Evolutionary conservation across 1,140 invertebrate genomes (phyloP).

Genomic region (Scaptomyza graminum): DNA sequence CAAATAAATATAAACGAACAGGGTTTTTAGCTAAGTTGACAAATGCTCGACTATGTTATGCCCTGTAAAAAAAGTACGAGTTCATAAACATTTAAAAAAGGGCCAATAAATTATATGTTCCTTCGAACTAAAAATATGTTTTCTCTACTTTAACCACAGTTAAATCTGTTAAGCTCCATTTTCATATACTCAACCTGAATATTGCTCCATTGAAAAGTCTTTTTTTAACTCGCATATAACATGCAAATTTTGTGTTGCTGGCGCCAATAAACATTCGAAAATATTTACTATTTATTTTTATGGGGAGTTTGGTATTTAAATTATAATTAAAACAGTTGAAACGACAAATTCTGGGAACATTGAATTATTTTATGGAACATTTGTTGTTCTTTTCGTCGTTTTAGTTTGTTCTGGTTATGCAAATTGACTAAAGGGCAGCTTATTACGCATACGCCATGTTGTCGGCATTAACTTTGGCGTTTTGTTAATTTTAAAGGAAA

Average conservation of each 20-base stretch:
- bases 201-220: neutral
- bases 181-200: no score
- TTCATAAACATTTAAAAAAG: no score
- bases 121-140: no score
- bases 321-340: slow-evolving; percentile 43
- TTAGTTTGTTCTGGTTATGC: slow-evolving; percentile 3
- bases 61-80: neutral
- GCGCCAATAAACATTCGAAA: slow-evolving; percentile 9
- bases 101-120: no score
- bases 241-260: slow-evolving; percentile 24
- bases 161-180: no score
- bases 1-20: slow-evolving; percentile 40
- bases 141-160: no score
- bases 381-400: neutral
- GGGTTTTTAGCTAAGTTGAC: neutral
- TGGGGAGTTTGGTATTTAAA: slow-evolving; percentile 23
- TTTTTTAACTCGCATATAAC: slow-evolving; percentile 24
- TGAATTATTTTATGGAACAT: slow-evolving; percentile 5
- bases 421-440: slow-evolving; percentile 25
- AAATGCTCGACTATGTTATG: neutral
- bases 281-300: slow-evolving; percentile 40
- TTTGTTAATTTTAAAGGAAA: slow-evolving; percentile 69
- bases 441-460: slow-evolving; percentile 51
- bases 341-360: neutral
- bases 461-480: slow-evolving; percentile 35